A percentile compares a stretch with the other conserved stretches of the same genome.
These are phyloP conservation scores for Rhinoraja longicauda DNA, from an alignment of 2,797 vertebrate genomes.

Conservation along the genomic window DNA sequence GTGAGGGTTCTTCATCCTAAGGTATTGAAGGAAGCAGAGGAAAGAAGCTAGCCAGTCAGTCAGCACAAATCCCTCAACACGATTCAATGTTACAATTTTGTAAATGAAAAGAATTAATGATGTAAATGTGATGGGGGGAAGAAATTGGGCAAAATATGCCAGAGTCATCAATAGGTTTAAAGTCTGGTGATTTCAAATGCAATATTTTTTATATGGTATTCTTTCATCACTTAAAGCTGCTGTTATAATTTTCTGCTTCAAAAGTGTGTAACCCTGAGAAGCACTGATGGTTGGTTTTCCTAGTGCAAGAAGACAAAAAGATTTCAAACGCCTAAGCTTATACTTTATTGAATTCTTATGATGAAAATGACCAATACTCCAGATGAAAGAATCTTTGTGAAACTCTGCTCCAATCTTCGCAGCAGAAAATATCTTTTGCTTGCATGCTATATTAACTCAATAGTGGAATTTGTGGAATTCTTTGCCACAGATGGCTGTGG, in stretches of 20 bases:
- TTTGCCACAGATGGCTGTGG: no score
- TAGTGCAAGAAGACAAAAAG: not conserved
- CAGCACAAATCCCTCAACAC: not conserved
- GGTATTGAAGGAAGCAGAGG: not conserved
- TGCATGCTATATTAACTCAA: not conserved
- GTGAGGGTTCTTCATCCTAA: conserved; percentile 95
- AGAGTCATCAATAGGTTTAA: not conserved
- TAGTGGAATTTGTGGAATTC: no score
- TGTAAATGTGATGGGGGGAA: no score
- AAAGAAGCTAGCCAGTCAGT: not conserved
- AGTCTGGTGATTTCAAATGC: not conserved
- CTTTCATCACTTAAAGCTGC: not conserved
- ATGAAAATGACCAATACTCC: not conserved
- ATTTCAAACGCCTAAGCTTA: not conserved
- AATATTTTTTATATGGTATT: not conserved
- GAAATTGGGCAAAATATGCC: not conserved
- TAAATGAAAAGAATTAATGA: not conserved
- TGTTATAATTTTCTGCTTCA: not conserved
- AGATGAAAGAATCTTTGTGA: not conserved
- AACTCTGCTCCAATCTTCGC: not conserved
- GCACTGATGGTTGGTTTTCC: no score
- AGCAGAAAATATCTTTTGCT: not conserved
- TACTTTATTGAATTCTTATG: not conserved
- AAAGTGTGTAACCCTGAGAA: not conserved
- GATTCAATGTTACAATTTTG: not conserved